Evolutionary conservation across 2,113 vertebrate species (phyloP).

Genomic region (Aramus guarauna): DNA sequence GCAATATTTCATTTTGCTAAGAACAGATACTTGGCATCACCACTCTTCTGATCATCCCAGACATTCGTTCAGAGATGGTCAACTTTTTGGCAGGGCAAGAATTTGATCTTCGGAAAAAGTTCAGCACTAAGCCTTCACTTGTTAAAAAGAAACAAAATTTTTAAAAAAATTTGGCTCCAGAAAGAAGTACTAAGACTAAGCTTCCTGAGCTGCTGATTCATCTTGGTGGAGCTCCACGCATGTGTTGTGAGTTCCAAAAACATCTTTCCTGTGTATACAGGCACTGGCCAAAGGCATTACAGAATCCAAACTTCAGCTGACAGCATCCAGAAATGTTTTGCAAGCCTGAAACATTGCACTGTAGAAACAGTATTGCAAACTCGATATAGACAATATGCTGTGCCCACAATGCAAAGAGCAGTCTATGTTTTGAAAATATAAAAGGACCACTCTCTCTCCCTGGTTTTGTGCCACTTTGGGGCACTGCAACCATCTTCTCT

Average conservation of each 20-base stretch:
- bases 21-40: neutral
- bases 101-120: neutral
- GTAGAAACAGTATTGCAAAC: neutral
- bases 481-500: neutral
- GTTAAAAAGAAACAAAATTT: neutral
- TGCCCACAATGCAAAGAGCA: neutral
- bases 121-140: neutral
- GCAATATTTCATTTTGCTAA: neutral
- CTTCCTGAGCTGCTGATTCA: conserved; percentile 68
- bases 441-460: neutral
- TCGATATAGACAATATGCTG: too few species aligned
- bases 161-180: neutral
- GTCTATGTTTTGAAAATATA: neutral
- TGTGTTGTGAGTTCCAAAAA: conserved; percentile 41
- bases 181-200: neutral
- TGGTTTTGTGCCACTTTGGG: neutral
- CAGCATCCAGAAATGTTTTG: conserved; percentile 47
- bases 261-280: conserved; percentile 52
- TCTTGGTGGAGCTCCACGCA: conserved; percentile 58
- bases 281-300: conserved; percentile 31
- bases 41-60: neutral
- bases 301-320: conserved; percentile 41
- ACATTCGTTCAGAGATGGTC: neutral
- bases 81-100: neutral
- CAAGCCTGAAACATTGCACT: neutral